Conservation (phyloP, 2,113 vertebrate species). For the Psittacara wagleri region DNA sequence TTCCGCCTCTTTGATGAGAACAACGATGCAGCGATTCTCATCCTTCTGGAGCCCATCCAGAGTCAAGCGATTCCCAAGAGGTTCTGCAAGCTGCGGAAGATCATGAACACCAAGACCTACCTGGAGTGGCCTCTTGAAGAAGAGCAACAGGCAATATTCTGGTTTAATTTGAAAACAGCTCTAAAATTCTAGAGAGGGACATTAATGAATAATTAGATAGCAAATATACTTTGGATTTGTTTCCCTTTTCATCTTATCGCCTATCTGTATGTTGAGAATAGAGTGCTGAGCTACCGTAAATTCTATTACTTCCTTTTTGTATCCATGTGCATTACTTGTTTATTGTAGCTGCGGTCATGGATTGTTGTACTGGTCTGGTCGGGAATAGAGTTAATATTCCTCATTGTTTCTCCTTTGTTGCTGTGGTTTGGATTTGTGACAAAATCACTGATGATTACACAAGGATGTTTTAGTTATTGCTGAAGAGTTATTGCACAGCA, state of each 20-base stretch:
- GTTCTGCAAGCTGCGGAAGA: slow-evolving; percentile 86
- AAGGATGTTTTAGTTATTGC: neutral
- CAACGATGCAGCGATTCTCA: too few relatives aligned
- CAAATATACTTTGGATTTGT: neutral
- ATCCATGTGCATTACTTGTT: neutral
- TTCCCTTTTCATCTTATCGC: neutral
- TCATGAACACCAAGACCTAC: slow-evolving; percentile 92
- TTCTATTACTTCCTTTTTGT: neutral
- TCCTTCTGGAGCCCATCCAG: neutral
- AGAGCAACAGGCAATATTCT: slow-evolving; percentile 71
- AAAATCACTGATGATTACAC: neutral
- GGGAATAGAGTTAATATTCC: neutral
- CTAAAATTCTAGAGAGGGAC: slow-evolving; percentile 50
- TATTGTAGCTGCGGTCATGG: neutral
- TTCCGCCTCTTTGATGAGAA: slow-evolving; percentile 50
- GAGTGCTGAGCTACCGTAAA: neutral
- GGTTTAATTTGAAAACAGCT: slow-evolving; percentile 80
- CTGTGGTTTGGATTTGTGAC: neutral
- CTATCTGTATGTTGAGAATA: neutral
- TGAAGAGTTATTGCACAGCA: neutral
- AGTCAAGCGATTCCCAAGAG: slow-evolving; percentile 84
- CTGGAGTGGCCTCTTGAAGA: slow-evolving; percentile 86
- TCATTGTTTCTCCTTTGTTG: neutral
- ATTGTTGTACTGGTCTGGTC: neutral
- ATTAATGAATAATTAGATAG: neutral